A percentile compares a stretch with the other conserved stretches of the same genome.
phyloP scores from a whole-genome alignment of 2,888 invertebrate species.

The Drosophila flavopinicola region DNA sequence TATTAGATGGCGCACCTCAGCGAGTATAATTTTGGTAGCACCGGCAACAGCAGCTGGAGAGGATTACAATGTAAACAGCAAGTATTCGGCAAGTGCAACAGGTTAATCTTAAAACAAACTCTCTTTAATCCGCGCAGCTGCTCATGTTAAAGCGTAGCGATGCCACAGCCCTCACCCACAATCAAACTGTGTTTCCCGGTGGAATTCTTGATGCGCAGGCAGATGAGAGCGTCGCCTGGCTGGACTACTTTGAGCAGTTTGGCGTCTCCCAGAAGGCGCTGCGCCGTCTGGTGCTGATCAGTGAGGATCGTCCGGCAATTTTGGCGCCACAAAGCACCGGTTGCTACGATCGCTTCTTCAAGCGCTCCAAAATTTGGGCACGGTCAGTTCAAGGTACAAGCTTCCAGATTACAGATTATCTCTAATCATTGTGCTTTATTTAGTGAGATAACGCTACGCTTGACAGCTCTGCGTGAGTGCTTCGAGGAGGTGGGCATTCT shows the following conservation, averaged over 20 bases:
- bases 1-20: slow-evolving; percentile 87
- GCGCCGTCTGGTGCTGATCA: slow-evolving; percentile 72
- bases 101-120: neutral
- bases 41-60: slow-evolving; percentile 12
- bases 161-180: slow-evolving; percentile 89
- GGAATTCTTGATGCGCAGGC: slow-evolving; percentile 87
- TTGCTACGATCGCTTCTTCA: slow-evolving; percentile 81
- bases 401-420: slow-evolving; percentile 9
- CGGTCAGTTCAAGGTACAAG: slow-evolving; percentile 60
- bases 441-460: slow-evolving; percentile 90
- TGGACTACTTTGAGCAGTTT: slow-evolving; percentile 87
- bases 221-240: slow-evolving; percentile 90
- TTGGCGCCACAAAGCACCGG: slow-evolving; percentile 85
- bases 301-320: slow-evolving; percentile 84
- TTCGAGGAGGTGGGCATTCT: slow-evolving; percentile 95
- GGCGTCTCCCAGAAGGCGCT: slow-evolving; percentile 86
- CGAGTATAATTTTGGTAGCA: slow-evolving; percentile 87
- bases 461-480: slow-evolving; percentile 94
- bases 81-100: neutral
- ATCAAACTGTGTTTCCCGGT: slow-evolving; percentile 94
- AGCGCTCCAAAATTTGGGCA: slow-evolving; percentile 68
- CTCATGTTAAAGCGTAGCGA: slow-evolving; percentile 87
- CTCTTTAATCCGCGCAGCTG: slow-evolving; percentile 55
- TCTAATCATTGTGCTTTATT: slow-evolving; percentile 28
- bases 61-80: slow-evolving; percentile 61